Percentiles rank a stretch among this genome's conserved stretches.
Conservation (phyloP, 2,113 vertebrate genomes). For the Phylloscopus trochilus region DNA sequence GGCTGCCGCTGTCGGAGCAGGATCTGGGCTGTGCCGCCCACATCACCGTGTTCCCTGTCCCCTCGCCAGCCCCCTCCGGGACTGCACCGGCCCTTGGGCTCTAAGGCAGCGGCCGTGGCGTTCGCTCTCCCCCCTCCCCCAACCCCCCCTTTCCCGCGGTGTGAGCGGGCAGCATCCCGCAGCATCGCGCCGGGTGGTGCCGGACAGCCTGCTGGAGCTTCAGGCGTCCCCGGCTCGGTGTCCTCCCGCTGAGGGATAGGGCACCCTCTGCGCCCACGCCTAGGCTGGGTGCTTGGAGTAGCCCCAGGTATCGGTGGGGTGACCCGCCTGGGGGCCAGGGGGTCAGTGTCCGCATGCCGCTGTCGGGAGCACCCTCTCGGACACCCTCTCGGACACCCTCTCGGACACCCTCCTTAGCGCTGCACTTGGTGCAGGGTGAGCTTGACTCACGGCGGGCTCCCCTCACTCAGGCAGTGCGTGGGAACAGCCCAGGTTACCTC, state of each 20-base stretch:
- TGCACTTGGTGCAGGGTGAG: fast-evolving
- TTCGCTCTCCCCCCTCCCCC: too few relatives aligned
- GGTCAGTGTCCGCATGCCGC: fast-evolving
- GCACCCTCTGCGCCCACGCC: fast-evolving
- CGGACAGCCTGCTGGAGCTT: background rate
- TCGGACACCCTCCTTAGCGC: too few relatives aligned
- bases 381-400: too few relatives aligned
- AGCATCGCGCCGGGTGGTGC: background rate
- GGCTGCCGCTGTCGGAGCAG: background rate
- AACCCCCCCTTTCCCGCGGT: too few relatives aligned
- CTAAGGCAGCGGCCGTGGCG: background rate
- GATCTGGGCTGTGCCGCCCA: background rate
- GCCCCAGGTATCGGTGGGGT: fast-evolving
- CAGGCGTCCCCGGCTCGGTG: background rate
- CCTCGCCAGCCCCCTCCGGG: background rate
- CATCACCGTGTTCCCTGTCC: background rate
- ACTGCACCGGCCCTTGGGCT: fast-evolving
- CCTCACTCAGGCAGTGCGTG: fast-evolving
- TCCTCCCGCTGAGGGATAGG: fast-evolving
- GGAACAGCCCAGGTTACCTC: background rate
- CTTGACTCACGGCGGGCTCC: fast-evolving
- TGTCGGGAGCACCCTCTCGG: fast-evolving
- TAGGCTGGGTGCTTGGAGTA: fast-evolving
- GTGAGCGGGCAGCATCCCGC: background rate
- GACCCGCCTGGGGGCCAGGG: fast-evolving